A percentile compares a stretch with the other conserved stretches of the same genome.
Evolutionary conservation across 2,888 invertebrate genomes (phyloP).

Genomic region (Ditula angustiorana): DNA sequence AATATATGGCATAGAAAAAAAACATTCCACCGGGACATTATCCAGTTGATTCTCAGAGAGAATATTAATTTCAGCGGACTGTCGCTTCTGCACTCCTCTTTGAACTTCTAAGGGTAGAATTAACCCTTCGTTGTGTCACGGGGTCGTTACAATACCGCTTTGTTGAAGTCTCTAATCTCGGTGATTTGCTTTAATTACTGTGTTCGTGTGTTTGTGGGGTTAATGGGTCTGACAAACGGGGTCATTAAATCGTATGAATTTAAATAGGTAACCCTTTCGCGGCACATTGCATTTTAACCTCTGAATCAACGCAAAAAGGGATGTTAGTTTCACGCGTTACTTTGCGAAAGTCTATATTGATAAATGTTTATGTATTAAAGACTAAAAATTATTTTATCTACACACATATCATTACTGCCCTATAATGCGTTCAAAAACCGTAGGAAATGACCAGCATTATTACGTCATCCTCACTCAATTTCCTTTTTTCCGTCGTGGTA

Average conservation of each 20-base stretch:
- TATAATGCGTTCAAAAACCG: too few relatives aligned
- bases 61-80: neutral
- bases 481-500: too few relatives aligned
- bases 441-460: too few relatives aligned
- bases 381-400: too few relatives aligned
- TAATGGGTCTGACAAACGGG: neutral
- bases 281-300: too few relatives aligned
- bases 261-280: too few relatives aligned
- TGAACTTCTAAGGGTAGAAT: neutral
- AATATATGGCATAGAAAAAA: neutral
- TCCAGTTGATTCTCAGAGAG: neutral
- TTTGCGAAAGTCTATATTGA: too few relatives aligned
- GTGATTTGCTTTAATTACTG: constrained; percentile 11
- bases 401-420: too few relatives aligned
- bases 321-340: too few relatives aligned
- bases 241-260: neutral
- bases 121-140: neutral
- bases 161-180: neutral
- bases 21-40: neutral
- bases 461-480: too few relatives aligned
- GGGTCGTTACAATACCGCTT: neutral
- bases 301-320: too few relatives aligned
- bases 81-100: neutral
- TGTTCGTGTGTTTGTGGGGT: neutral
- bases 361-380: too few relatives aligned